Conservation (phyloP, 2,797 vertebrate species). For the Sitta carolinensis region DNA sequence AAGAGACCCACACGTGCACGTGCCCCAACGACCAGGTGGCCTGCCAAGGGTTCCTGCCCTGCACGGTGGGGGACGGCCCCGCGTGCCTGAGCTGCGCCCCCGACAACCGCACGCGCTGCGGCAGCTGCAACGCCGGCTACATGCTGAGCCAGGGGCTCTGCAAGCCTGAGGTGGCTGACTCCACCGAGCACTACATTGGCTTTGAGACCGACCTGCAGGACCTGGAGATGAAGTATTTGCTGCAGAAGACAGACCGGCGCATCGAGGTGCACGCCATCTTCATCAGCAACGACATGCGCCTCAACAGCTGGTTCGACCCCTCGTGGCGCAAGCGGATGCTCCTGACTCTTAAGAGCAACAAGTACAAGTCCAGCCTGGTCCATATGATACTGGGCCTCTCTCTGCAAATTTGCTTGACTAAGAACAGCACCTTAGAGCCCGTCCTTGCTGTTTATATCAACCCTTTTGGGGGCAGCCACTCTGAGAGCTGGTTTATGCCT, state of each 20-base stretch:
- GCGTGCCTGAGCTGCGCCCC: constrained; percentile 85
- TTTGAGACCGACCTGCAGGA: constrained; percentile 97
- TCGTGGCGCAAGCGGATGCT: constrained; percentile 97
- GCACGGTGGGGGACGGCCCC: constrained; percentile 83
- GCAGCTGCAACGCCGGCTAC: constrained; percentile 89
- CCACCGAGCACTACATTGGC: constrained; percentile 94
- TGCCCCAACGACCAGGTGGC: constrained; percentile 89
- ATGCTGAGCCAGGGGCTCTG: constrained; percentile 89
- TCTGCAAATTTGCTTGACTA: constrained; percentile 94
- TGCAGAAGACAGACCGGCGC: constrained; percentile 90
- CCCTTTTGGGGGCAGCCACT: constrained; percentile 96
- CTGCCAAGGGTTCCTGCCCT: constrained; percentile 87
- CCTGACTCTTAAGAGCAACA: constrained; percentile 96
- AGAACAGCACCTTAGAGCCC: constrained; percentile 97
- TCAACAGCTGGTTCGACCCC: constrained; percentile 98
- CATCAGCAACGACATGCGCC: constrained; percentile 98
- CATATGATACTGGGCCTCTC: constrained; percentile 96
- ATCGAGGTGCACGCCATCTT: constrained; percentile 97
- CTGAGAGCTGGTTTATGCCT: constrained; percentile 97
- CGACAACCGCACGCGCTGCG: constrained; percentile 94
- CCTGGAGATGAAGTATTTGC: constrained; percentile 89
- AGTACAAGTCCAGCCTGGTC: constrained; percentile 96
- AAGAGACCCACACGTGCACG: constrained; percentile 90
- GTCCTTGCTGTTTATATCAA: constrained; percentile 93
- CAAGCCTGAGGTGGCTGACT: constrained; percentile 92